Conservation (phyloP, 2,797 vertebrate species). For the Leptodactylus fallax region DNA sequence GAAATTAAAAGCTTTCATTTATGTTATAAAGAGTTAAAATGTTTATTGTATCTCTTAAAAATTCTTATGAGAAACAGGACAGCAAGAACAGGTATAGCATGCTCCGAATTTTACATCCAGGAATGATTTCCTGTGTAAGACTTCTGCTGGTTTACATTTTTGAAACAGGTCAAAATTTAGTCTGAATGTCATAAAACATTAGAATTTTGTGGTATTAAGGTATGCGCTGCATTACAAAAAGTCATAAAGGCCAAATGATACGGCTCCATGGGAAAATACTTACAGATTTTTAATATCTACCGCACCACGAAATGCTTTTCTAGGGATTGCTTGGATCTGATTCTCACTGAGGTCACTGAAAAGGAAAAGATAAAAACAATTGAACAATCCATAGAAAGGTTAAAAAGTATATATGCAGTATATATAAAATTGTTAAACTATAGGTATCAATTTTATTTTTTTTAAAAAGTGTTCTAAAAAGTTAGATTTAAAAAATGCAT, state of each 20-base stretch:
- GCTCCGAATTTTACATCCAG: conserved; percentile 29
- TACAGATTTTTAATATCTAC: conserved; percentile 98
- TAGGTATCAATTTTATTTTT: neutral
- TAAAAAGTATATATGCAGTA: neutral
- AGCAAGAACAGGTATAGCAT: conserved; percentile 7
- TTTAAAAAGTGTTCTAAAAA: no score
- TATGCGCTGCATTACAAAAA: conserved; percentile 52
- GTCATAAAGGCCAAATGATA: conserved; percentile 57
- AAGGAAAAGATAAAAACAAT: conserved; percentile 45
- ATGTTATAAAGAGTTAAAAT: conserved; percentile 35
- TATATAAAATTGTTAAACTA: neutral
- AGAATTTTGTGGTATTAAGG: conserved; percentile 43
- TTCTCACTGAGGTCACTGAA: conserved; percentile 96
- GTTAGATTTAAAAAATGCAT: no score
- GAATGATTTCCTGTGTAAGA: conserved; percentile 53
- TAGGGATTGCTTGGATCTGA: conserved; percentile 96
- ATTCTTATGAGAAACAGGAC: conserved; percentile 28
- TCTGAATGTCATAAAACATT: conserved; percentile 56
- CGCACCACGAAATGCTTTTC: conserved; percentile 96
- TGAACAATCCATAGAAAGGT: neutral
- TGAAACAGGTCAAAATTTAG: conserved; percentile 50
- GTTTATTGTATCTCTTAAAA: conserved; percentile 49
- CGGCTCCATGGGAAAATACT: conserved; percentile 73
- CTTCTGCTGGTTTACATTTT: conserved; percentile 49
- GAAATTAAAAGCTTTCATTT: neutral